Evolutionary conservation across 1,140 invertebrate genomes (phyloP).

Genomic region (Coptotermes formosanus): DNA sequence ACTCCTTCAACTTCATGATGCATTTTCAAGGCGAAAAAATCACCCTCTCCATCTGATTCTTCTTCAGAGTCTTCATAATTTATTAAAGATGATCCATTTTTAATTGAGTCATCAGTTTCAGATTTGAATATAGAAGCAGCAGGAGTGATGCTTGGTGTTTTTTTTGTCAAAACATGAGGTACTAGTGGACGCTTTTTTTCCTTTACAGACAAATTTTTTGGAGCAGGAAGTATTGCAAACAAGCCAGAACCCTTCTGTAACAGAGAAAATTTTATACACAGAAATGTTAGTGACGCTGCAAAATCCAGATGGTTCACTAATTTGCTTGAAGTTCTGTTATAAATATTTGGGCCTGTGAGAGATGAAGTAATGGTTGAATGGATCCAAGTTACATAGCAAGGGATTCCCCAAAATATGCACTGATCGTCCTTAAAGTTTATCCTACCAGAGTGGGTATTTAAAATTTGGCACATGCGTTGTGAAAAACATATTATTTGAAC

Average conservation of each 20-base stretch:
- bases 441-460: too few relatives aligned
- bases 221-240: constrained; percentile 48
- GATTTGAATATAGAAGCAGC: constrained; percentile 29
- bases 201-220: constrained; percentile 41
- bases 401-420: too few relatives aligned
- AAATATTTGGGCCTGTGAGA: too few relatives aligned
- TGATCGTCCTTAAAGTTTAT: too few relatives aligned
- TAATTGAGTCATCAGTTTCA: constrained; percentile 32
- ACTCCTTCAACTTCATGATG: neutral
- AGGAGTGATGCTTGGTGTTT: constrained; percentile 27
- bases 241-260: constrained; percentile 41
- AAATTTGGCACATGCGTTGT: too few relatives aligned
- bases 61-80: constrained; percentile 50
- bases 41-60: constrained; percentile 47
- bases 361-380: too few relatives aligned
- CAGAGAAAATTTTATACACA: constrained; percentile 21
- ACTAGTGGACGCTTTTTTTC: constrained; percentile 42
- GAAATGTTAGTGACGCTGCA: constrained; percentile 36
- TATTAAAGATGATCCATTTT: constrained; percentile 33
- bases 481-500: too few relatives aligned
- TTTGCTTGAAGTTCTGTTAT: too few relatives aligned
- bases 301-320: too few relatives aligned
- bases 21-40: constrained; percentile 41
- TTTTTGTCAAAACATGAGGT: constrained; percentile 45
- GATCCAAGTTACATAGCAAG: too few relatives aligned